Evolutionary conservation across 2,797 vertebrate species (phyloP), one percentile per base, ranked within the genome.

Genomic region (Hozukius guyotensis): DNA sequence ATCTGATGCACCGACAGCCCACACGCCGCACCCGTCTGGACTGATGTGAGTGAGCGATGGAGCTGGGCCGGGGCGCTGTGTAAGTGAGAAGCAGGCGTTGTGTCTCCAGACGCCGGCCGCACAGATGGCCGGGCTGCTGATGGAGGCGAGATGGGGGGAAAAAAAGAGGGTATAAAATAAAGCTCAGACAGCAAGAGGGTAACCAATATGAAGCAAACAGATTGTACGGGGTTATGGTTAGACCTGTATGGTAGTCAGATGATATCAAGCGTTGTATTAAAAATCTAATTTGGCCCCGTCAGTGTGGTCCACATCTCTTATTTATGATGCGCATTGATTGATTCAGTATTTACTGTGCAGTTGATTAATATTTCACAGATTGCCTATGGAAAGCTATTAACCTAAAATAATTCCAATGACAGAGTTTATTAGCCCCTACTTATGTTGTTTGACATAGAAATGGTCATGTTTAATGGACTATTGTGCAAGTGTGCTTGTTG

Each of bases 51-150:
- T 88, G 89, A 87, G 80, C 79, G 87, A 89, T 86, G 80, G 83
- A 78, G 87, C 83, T 81, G 36, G 2, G 49, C 55, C 9, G 22
- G 75, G 69, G 69, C 25, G 8, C 60, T 24, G 1, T 87, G 88
- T 91, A 93, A 85, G 80, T 87, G 89, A 92, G 89, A 91, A 73
- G 84, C 6, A 27, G 77, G 16, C 18, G 16, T 25, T 6, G 49
- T 72, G 77, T 88, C 78, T 81, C 71, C 67, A 75, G 85, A 82
- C 52, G 38, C 46, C 4, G 46, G 66, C 27, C 3, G 57, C 86
- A 88, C 92, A 94, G 93, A 94, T 94, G 92, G 91, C 52, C 71
- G 1, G 34, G 75, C 83, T 52, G 52, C 75, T 84, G 83, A 56
- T 72, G 79, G 72, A 61, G 71, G 56, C 10, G 2, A 24, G 34